Evolutionary conservation across 2,797 vertebrate species (phyloP).

Genomic region (Halcyon badia): DNA sequence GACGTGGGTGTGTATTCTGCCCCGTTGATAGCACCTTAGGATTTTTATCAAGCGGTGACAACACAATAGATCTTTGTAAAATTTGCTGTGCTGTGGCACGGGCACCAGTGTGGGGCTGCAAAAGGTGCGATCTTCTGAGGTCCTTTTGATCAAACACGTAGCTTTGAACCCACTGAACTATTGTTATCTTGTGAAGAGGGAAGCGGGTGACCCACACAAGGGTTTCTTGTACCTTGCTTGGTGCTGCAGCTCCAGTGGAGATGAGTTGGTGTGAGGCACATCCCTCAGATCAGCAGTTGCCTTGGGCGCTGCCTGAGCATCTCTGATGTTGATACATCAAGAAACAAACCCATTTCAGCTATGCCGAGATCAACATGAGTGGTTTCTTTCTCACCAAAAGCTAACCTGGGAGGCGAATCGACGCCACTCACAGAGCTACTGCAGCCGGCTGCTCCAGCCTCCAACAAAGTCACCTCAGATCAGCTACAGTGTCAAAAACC

Average conservation of each 20-base stretch:
- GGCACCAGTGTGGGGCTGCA: neutral
- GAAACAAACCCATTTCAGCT: neutral
- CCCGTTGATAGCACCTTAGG: neutral
- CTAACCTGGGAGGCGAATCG: neutral
- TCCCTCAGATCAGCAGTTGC: neutral
- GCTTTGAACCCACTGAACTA: neutral
- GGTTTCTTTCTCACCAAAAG: neutral
- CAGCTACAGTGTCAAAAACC: neutral
- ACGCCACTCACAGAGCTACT: neutral
- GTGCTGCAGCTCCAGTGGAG: accelerated
- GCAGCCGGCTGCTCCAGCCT: neutral
- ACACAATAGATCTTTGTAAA: neutral
- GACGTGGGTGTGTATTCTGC: accelerated
- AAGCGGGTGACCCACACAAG: neutral
- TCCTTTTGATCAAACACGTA: accelerated
- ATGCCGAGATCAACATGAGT: neutral
- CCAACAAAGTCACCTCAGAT: too few relatives aligned
- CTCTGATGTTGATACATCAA: accelerated
- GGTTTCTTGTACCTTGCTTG: neutral
- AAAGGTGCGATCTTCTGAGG: neutral
- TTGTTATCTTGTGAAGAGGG: neutral
- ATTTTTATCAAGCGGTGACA: neutral
- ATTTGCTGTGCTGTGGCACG: neutral
- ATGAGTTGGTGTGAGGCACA: neutral
- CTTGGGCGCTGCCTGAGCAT: neutral